Evolutionary conservation across 2,113 vertebrate species (phyloP).

Genomic region (Synodontis membranacea): DNA sequence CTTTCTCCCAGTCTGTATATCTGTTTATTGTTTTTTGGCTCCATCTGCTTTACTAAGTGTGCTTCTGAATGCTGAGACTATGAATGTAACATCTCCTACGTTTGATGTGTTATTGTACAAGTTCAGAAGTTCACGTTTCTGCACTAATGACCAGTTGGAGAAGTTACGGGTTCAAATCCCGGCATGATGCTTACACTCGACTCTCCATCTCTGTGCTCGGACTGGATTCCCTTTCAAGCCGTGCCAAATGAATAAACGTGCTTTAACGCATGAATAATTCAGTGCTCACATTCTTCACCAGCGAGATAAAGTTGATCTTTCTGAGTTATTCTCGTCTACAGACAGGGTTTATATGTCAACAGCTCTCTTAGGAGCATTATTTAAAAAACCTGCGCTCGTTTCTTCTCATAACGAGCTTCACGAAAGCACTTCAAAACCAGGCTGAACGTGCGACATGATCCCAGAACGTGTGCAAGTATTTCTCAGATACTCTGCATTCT

Average conservation of each 20-base stretch:
- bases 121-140: neutral
- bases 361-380: neutral
- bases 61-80: too few relatives aligned
- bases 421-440: neutral
- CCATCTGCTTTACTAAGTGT: neutral
- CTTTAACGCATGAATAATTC: conserved; percentile 8
- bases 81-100: too few relatives aligned
- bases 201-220: neutral
- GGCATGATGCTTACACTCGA: neutral
- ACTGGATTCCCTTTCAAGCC: neutral
- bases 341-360: neutral
- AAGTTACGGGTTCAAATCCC: neutral
- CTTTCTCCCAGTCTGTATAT: neutral
- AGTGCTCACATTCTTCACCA: neutral
- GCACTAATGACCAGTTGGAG: neutral
- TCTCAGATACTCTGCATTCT: neutral
- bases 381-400: neutral
- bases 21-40: neutral
- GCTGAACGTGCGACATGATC: neutral
- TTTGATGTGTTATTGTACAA: neutral
- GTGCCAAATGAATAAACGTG: neutral
- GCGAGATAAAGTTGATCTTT: neutral
- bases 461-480: neutral
- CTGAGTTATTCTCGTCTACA: neutral
- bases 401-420: neutral